Evolutionary conservation across 2,113 vertebrate species (phyloP).

Genomic region (Sitta europaea): DNA sequence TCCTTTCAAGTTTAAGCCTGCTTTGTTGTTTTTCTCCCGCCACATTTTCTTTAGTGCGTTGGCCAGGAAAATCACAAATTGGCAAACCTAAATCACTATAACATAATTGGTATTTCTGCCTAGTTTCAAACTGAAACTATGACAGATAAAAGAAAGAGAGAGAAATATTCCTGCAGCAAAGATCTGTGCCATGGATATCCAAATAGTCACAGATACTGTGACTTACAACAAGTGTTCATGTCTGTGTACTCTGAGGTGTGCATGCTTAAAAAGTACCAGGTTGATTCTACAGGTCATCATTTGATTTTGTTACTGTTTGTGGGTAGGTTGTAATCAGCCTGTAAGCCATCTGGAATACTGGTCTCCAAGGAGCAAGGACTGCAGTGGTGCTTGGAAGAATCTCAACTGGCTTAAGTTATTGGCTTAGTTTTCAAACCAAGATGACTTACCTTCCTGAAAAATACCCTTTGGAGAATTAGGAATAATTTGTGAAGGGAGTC

Average conservation of each 20-base stretch:
- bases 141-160: neutral
- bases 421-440: neutral
- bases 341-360: neutral
- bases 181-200: neutral
- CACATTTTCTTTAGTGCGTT: too few relatives aligned
- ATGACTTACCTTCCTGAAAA: neutral
- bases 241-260: neutral
- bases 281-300: neutral
- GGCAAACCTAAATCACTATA: too few relatives aligned
- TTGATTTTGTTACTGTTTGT: neutral
- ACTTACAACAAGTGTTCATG: neutral
- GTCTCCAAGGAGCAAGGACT: neutral
- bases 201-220: neutral
- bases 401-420: neutral
- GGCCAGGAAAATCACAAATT: too few relatives aligned
- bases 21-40: too few relatives aligned
- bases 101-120: too few relatives aligned
- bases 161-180: neutral
- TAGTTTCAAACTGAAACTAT: too few relatives aligned
- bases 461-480: neutral
- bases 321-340: neutral
- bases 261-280: neutral
- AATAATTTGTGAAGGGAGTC: neutral
- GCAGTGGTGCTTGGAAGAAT: neutral
- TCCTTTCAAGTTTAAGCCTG: too few relatives aligned